Evolutionary conservation across 2,113 vertebrate species (phyloP), one percentile per base, ranked within the genome.

Genomic region (Nothocercus nigrocapillus): DNA sequence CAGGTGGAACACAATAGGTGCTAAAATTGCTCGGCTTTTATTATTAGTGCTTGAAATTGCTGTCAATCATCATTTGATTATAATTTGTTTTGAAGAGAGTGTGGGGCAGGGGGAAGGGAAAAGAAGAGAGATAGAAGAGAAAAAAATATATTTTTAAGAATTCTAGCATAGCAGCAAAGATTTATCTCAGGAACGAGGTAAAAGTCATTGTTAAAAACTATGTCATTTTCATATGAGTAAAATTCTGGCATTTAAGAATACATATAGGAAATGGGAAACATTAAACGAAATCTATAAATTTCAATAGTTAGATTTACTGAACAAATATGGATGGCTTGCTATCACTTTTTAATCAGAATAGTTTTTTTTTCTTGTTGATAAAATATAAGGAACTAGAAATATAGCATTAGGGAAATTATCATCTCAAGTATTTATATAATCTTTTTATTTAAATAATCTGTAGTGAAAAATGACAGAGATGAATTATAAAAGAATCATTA

Each of bases 11-110:
- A 96, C 68, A 92, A 96, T 92, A 93, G 88, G 66, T 91, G 40
- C 90, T 92, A 85, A 95, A 96, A 96, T 92, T 96, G 82, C 88
- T 95, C 78, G 93, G 85, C 73, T 97, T 94, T 96, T 93, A 96
- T 89, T 94, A 95, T 94, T 93, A 90, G 58, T 69, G 82, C 90
- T 96, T 94, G 94, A 96, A 96, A 93, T 88, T 94, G 68, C 87
- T 96, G 94, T 72, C 95, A 95, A 92, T 95, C 96, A 95, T 78
- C 83, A 83, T 44, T 49, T 89, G 82, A 96, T 78, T 84, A 63
- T 85, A 88, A 96, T 95, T 90, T 94, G 66, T 90, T 96, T 94
- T 91, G 72, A 90, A 94, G 70, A 94, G 67, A 82, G 74, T 0
- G 2, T 84, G 69, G 78, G 78, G 40, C 74, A 90, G 76, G 67